phyloP scores from a whole-genome alignment of 2,113 vertebrate genomes.

The Prunella himalayana region DNA sequence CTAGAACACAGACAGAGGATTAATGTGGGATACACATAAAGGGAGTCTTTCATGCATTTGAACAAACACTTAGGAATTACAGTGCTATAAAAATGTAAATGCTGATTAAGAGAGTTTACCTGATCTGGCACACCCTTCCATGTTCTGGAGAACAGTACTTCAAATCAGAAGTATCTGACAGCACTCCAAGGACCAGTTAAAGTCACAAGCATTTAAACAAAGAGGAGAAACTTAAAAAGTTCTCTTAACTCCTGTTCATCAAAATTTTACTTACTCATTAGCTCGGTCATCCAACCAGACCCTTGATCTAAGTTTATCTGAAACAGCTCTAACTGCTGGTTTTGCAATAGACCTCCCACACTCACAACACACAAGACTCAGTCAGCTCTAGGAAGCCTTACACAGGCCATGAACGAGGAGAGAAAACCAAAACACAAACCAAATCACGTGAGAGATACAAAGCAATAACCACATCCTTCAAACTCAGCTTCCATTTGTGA shows the following conservation, averaged over 20 bases:
- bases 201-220: neutral
- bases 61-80: neutral
- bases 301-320: neutral
- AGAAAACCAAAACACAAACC: neutral
- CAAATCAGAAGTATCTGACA: neutral
- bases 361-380: neutral
- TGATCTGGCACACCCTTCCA: neutral
- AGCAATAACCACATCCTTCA: neutral
- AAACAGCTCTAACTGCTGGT: neutral
- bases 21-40: neutral
- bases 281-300: neutral
- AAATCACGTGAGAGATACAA: rapidly evolving
- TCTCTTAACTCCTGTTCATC: neutral
- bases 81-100: neutral
- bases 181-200: neutral
- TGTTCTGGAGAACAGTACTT: neutral
- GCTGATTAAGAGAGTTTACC: neutral
- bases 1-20: neutral
- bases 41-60: neutral
- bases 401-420: rapidly evolving
- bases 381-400: neutral
- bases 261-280: neutral
- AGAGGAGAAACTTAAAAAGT: neutral
- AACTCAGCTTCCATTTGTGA: neutral
- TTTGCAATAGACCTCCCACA: neutral